Percentiles rank a stretch among this genome's conserved stretches.
Conservation (phyloP, 1,140 invertebrate genomes). For the Anastrepha obliqua region DNA sequence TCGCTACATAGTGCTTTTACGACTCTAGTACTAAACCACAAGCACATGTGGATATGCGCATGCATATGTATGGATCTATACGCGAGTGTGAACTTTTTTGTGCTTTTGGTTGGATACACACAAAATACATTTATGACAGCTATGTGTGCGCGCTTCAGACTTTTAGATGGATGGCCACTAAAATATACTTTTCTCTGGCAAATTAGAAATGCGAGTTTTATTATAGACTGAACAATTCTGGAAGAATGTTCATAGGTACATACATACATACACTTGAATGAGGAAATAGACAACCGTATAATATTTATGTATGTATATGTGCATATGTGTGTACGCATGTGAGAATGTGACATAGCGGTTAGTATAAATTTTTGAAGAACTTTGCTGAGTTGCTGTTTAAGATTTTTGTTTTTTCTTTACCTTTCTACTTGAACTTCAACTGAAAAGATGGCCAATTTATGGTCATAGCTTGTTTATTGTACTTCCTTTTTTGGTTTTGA, state of each 20-base stretch:
- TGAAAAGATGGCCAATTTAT: constrained; percentile 4
- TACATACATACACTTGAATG: not conserved
- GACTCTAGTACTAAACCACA: no score
- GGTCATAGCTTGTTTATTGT: not conserved
- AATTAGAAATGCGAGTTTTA: constrained; percentile 43
- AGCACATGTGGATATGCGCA: no score
- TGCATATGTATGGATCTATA: not conserved
- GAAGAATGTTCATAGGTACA: no score
- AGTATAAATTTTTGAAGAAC: constrained; percentile 21
- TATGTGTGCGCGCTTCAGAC: not conserved
- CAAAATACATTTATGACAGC: no score
- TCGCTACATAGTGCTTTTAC: not conserved
- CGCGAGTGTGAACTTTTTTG: not conserved
- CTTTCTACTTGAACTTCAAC: not conserved
- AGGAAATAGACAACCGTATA: not conserved
- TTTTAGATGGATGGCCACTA: not conserved
- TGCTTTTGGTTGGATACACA: not conserved
- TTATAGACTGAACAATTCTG: not conserved
- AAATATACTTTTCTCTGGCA: not conserved
- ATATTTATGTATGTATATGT: not conserved
- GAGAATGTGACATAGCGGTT: constrained; percentile 22
- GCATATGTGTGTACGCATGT: not conserved
- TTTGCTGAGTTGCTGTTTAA: not conserved
- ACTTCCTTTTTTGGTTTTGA: constrained; percentile 24
- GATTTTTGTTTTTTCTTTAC: not conserved